Conservation (phyloP, 92 coral and sea anemone genomes). For the Muricea muricata region DNA sequence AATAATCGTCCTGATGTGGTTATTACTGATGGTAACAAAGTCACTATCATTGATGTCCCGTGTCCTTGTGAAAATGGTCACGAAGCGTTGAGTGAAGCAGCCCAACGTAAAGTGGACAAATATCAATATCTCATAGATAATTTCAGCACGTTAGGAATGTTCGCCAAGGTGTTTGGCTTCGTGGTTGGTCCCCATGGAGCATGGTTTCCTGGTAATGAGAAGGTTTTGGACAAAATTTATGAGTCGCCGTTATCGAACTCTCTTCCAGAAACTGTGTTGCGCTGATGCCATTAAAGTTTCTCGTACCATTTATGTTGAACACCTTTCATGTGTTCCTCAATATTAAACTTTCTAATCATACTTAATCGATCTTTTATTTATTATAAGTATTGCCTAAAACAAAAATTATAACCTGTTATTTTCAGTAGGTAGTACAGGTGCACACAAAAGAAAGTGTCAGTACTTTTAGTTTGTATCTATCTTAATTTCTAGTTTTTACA, state of each 20-base stretch:
- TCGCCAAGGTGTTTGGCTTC: slow-evolving; percentile 1
- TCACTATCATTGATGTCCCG: background rate
- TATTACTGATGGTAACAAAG: background rate
- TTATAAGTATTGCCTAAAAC: too few species aligned
- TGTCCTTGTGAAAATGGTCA: background rate
- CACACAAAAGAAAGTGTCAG: too few species aligned
- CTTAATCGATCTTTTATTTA: background rate
- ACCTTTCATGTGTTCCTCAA: background rate
- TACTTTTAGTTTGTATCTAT: too few species aligned
- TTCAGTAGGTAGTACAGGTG: too few species aligned
- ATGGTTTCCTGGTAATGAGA: background rate
- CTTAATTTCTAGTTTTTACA: too few species aligned
- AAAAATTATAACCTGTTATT: background rate
- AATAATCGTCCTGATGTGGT: background rate
- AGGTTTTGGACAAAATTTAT: background rate
- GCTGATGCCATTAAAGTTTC: slow-evolving; percentile 7
- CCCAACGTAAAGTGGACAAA: background rate
- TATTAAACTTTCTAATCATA: too few species aligned
- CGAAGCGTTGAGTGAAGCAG: background rate
- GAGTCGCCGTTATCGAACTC: background rate
- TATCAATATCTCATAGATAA: background rate
- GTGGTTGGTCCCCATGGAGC: slow-evolving; percentile 14
- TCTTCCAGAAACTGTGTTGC: background rate
- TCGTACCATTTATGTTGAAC: background rate
- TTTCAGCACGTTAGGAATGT: background rate